Evolutionary conservation across 2,113 vertebrate genomes (phyloP).

Genomic region (Pseudopodoces humilis): DNA sequence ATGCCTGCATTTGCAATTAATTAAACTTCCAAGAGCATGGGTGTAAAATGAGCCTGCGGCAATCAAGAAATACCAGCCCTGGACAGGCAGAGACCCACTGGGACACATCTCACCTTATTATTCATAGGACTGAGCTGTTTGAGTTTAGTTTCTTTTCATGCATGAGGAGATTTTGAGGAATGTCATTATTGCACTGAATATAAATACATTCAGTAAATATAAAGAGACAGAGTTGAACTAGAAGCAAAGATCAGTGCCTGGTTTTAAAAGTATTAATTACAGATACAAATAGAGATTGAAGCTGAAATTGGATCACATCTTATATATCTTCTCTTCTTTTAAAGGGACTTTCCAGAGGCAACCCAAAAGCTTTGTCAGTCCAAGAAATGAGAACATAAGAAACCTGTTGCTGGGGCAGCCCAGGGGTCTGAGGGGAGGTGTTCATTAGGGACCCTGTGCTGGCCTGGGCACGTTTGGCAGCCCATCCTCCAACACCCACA

Average conservation of each 20-base stretch:
- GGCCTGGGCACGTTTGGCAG: not conserved
- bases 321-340: not conserved
- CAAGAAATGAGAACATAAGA: not conserved
- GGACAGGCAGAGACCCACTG: not conserved
- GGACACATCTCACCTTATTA: slow-evolving; percentile 17
- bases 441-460: accelerated
- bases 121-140: not conserved
- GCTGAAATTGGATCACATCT: not conserved
- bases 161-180: slow-evolving; percentile 38
- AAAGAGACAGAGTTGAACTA: not conserved
- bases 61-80: not conserved
- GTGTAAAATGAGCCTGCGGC: not conserved
- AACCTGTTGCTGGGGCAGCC: not conserved
- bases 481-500: not conserved
- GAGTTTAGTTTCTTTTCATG: slow-evolving; percentile 34
- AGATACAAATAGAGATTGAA: not conserved
- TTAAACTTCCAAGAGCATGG: not conserved
- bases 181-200: slow-evolving; percentile 30
- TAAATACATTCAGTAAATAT: not conserved
- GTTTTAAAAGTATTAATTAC: not conserved
- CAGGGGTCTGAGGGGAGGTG: not conserved
- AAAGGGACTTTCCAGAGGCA: not conserved
- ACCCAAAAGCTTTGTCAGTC: not conserved
- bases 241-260: not conserved
- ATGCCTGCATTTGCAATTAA: not conserved